Percentiles rank a stretch among this genome's conserved stretches.
Conservation (phyloP, 1,140 invertebrate species). For the Pomacea maculata region DNA sequence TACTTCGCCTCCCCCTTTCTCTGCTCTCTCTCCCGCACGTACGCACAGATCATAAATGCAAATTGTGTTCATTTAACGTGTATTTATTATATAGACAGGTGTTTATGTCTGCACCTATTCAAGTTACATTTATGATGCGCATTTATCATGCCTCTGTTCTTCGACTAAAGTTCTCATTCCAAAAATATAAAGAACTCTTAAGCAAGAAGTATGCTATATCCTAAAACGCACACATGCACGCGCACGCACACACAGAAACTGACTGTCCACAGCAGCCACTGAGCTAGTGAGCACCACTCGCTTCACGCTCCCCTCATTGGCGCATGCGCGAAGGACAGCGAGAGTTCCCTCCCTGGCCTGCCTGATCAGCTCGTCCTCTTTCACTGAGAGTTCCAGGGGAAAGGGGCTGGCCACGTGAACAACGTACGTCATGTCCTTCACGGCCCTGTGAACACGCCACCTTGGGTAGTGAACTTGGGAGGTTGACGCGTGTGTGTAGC, state of each 20-base stretch:
- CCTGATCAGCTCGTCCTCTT: slow-evolving; percentile 67
- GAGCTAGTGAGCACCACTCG: slow-evolving; percentile 72
- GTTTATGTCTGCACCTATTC: too few species aligned
- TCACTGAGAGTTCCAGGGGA: slow-evolving; percentile 61
- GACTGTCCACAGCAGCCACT: slow-evolving; percentile 69
- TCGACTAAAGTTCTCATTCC: too few species aligned
- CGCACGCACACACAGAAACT: slow-evolving; percentile 24
- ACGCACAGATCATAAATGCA: too few species aligned
- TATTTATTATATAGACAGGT: too few species aligned
- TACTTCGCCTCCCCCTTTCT: background rate
- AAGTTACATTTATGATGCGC: too few species aligned
- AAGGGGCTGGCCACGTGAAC: slow-evolving; percentile 72
- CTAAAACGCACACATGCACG: background rate
- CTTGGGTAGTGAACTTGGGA: background rate
- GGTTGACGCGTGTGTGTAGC: too few species aligned
- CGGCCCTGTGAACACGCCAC: background rate
- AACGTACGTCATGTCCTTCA: slow-evolving; percentile 66
- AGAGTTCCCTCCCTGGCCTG: slow-evolving; percentile 71
- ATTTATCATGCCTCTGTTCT: too few species aligned
- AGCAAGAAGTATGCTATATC: background rate
- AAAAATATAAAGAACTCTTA: background rate
- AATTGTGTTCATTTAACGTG: too few species aligned
- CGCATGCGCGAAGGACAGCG: slow-evolving; percentile 69
- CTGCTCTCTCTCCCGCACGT: background rate
- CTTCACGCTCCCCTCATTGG: slow-evolving; percentile 65